phyloP scores from a whole-genome alignment of 2,888 invertebrate genomes.

The Chirona hameri region DNA sequence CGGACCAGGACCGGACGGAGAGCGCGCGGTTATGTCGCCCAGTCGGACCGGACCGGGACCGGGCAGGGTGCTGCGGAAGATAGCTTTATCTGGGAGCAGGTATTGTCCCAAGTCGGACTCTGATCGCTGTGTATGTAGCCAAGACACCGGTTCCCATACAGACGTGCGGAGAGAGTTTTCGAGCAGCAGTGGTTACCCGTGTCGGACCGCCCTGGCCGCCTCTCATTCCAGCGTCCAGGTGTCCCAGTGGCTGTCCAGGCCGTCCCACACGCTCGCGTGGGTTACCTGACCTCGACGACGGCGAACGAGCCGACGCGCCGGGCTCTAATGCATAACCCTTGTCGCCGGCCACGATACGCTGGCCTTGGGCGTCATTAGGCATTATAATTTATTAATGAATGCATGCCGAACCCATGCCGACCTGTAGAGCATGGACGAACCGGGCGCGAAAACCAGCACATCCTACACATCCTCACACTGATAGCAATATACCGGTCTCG shows the following conservation, averaged over 20 bases:
- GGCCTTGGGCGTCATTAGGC: not conserved
- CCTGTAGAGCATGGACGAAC: not conserved
- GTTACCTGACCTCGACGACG: not conserved
- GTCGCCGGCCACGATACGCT: not conserved
- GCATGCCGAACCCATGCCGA: not conserved
- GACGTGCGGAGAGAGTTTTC: too few species aligned
- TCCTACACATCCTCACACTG: too few species aligned
- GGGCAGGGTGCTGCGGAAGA: not conserved
- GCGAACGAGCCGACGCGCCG: not conserved
- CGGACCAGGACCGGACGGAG: not conserved
- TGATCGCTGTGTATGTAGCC: too few species aligned
- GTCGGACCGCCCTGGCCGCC: not conserved
- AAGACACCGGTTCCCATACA: too few species aligned
- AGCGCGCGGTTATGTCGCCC: too few species aligned
- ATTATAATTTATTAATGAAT: conserved; percentile 8
- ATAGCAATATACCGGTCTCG: too few species aligned
- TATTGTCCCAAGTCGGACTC: too few species aligned
- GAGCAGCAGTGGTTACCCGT: not conserved
- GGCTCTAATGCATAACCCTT: not conserved
- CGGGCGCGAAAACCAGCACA: not conserved
- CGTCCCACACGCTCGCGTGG: not conserved
- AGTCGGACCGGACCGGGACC: not conserved
- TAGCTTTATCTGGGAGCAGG: too few species aligned
- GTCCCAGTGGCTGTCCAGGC: too few species aligned
- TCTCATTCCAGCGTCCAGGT: too few species aligned